phyloP scores from a whole-genome alignment of 2,797 vertebrate species.

The Danio jaintianensis region DNA sequence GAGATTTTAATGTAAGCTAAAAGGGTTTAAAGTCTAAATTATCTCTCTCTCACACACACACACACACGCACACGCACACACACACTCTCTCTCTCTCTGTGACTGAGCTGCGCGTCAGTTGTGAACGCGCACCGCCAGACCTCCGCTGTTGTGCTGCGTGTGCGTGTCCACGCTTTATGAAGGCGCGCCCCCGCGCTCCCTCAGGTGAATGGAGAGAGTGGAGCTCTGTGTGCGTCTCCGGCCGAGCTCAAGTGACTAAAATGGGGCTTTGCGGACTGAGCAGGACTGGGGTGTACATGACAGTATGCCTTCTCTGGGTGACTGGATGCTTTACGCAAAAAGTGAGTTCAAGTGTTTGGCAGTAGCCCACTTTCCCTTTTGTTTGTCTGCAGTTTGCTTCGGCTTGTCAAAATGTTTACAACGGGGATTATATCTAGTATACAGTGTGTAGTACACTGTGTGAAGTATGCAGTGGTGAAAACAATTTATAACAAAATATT shows the following conservation, averaged over 20 bases:
- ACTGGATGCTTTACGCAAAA: slow-evolving; percentile 79
- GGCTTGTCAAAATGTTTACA: slow-evolving; percentile 36
- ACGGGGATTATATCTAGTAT: neutral
- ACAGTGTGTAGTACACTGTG: neutral
- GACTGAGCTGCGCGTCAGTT: neutral
- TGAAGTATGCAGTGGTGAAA: neutral
- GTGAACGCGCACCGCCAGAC: slow-evolving; percentile 42
- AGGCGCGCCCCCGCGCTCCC: slow-evolving; percentile 75
- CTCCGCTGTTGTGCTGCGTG: slow-evolving; percentile 53
- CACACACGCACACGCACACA: no score
- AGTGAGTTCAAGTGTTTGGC: slow-evolving; percentile 71
- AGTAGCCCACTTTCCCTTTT: slow-evolving; percentile 8
- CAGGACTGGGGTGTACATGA: slow-evolving; percentile 44
- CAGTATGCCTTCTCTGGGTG: slow-evolving; percentile 71
- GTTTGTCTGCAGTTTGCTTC: slow-evolving; percentile 37
- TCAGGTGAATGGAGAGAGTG: slow-evolving; percentile 61
- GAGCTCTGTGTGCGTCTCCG: slow-evolving; percentile 71
- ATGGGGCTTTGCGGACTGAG: slow-evolving; percentile 39
- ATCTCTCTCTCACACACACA: no score
- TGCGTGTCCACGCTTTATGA: slow-evolving; percentile 73
- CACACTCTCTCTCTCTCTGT: no score
- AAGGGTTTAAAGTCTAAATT: no score
- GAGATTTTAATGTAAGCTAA: no score
- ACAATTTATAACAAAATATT: neutral
- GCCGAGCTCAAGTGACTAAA: slow-evolving; percentile 32